Base-by-base conservation (phyloP, 1,140 invertebrate genomes). In the Hermatobates lingyangjiaoensis region DNA sequence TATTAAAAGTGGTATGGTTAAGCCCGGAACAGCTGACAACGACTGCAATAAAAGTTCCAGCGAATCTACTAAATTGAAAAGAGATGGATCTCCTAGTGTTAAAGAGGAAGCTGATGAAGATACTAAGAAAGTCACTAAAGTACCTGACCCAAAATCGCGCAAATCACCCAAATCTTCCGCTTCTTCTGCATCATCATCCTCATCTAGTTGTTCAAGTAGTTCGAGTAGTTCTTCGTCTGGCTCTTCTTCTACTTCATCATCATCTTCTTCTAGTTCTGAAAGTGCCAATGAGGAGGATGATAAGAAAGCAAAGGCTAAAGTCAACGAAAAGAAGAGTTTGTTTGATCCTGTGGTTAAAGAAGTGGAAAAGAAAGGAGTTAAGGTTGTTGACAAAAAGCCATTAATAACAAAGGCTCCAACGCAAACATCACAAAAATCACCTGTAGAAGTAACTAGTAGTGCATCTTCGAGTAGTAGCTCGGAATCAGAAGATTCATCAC, bases 1-100 rank as follows among this genome's bases (percentile, higher is more conserved):
- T 60, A 83, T 90, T 38, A 88, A 89, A 60, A 86, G 80, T 65
- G 82, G 81, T 39, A 67, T 83, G 49, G 74, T 53, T n/a, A 61
- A 60, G 45, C 56, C 58, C 18, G 40, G 48, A 27, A 20, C 52
- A 39, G 14, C 50, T 54, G 10, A 52, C 54, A 56, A 66, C 58
- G 52, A 52, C 21, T 25, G 18, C 28, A 56, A 56, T 49, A 15
- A 20, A 1, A 49, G 54, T 51, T 15, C n/a, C 27, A 27, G 23
- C 26, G 50, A 54, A 30, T 20, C 27, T 18, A 24, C 28, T 45
- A 55, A 57, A 50, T 2, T 15, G 7, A 54, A 54, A 28, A 57
- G 55, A 52, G 54, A 55, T n/a, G 54, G 54, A 3, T 23, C 48
- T 38, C 5, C 23, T 3, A 61, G 59, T 56, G 45, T 47, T 42